Evolutionary conservation across 2,797 vertebrate genomes (phyloP).

Genomic region (Hipposideros larvatus): DNA sequence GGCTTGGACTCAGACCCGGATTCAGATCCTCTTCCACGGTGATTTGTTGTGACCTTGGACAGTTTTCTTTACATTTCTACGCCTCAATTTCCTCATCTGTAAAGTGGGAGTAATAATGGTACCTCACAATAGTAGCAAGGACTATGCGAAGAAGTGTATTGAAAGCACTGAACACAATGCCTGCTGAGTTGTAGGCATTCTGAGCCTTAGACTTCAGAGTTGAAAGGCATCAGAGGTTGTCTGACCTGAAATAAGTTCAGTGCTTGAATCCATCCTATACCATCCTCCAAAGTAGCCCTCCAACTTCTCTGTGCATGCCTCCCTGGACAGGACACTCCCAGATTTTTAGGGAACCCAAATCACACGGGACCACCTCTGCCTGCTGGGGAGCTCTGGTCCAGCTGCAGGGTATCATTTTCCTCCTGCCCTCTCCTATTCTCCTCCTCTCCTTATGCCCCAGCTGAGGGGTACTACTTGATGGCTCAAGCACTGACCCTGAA

Average conservation of each 20-base stretch:
- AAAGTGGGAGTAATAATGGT: background rate
- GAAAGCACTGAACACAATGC: background rate
- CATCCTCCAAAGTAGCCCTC: background rate
- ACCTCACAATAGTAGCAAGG: background rate
- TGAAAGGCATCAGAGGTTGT: background rate
- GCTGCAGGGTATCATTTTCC: background rate
- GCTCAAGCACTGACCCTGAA: background rate
- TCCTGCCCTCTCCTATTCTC: background rate
- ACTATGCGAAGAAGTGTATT: background rate
- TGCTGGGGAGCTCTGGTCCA: background rate
- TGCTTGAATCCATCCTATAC: background rate
- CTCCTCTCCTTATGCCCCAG: background rate
- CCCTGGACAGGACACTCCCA: background rate
- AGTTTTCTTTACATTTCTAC: constrained; percentile 17
- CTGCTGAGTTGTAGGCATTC: background rate
- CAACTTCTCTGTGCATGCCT: background rate
- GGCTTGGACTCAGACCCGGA: background rate
- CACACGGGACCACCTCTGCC: background rate
- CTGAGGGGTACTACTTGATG: background rate
- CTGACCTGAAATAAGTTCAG: background rate
- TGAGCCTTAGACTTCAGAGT: background rate
- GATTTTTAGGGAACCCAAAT: background rate
- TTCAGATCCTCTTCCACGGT: background rate
- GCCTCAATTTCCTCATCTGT: constrained; percentile 31
- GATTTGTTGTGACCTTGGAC: background rate